A percentile compares a stretch with the other conserved stretches of the same genome.
Evolutionary conservation across 2,113 vertebrate species (phyloP).

Genomic region (Periophthalmus modestus): DNA sequence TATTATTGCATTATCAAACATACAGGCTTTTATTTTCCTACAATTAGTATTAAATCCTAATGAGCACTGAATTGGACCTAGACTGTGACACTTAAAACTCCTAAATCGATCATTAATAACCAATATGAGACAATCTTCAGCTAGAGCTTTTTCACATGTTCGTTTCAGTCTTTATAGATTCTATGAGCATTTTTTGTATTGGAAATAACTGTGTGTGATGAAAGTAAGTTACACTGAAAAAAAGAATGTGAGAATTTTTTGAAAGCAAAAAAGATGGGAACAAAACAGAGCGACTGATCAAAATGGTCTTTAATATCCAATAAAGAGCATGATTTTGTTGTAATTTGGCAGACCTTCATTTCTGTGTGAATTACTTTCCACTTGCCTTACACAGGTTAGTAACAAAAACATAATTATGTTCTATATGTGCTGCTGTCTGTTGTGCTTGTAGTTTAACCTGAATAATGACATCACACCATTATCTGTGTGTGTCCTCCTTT

Average conservation of each 20-base stretch:
- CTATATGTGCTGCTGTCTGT: conserved; percentile 18
- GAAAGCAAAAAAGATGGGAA: conserved; percentile 28
- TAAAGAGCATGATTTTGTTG: conserved; percentile 50
- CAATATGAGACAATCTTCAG: conserved; percentile 56
- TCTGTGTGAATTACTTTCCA: conserved; percentile 25
- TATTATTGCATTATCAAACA: conserved; percentile 16
- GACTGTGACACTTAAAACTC: conserved; percentile 69
- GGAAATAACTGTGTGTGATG: conserved; percentile 18
- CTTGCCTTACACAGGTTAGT: conserved; percentile 15
- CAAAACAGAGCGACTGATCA: conserved; percentile 16
- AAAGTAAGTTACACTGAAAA: conserved; percentile 10
- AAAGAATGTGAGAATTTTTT: neutral
- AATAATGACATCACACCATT: conserved; percentile 6
- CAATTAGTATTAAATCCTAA: conserved; percentile 15
- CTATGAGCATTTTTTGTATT: conserved; percentile 35
- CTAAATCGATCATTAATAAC: conserved; percentile 36
- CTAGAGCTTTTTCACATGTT: conserved; percentile 29
- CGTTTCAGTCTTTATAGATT: conserved; percentile 34
- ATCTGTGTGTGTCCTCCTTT: conserved; percentile 2
- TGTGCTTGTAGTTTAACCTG: neutral
- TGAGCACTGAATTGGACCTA: conserved; percentile 55
- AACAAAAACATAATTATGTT: conserved; percentile 47
- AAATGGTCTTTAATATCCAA: conserved; percentile 24
- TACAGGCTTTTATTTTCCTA: conserved; percentile 42
- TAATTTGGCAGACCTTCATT: conserved; percentile 36